phyloP scores from a whole-genome alignment of 2,888 invertebrate species.

The Drosophila suboccidentalis region DNA sequence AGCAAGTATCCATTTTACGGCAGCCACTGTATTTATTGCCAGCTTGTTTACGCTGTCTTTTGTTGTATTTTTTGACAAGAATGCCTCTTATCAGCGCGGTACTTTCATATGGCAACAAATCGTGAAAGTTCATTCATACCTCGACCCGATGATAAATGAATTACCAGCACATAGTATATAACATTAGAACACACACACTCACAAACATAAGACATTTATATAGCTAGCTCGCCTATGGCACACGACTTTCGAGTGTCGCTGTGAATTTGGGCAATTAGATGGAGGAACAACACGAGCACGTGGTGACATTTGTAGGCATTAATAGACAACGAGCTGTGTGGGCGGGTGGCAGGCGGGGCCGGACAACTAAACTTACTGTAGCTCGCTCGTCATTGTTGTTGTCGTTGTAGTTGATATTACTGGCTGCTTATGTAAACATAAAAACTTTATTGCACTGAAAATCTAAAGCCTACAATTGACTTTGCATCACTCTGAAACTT shows the following conservation, averaged over 20 bases:
- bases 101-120: slow-evolving; percentile 30
- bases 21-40: slow-evolving; percentile 39
- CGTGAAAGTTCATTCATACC: slow-evolving; percentile 37
- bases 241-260: slow-evolving; percentile 64
- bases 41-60: slow-evolving; percentile 46
- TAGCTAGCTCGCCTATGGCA: slow-evolving; percentile 9
- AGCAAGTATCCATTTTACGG: slow-evolving; percentile 5
- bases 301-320: slow-evolving; percentile 48
- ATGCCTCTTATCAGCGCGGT: slow-evolving; percentile 57
- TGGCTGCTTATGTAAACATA: slow-evolving; percentile 73
- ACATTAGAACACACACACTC: slow-evolving; percentile 13
- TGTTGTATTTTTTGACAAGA: slow-evolving; percentile 37
- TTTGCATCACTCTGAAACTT: slow-evolving; percentile 35
- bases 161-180: slow-evolving; percentile 38
- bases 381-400: slow-evolving; percentile 61
- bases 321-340: slow-evolving; percentile 7
- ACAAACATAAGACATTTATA: slow-evolving; percentile 10
- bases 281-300: slow-evolving; percentile 48
- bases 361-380: slow-evolving; percentile 59
- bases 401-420: slow-evolving; percentile 41
- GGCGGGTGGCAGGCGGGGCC: slow-evolving; percentile 2
- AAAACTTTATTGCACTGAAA: slow-evolving; percentile 57
- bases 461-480: slow-evolving; percentile 40
- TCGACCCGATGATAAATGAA: slow-evolving; percentile 27
- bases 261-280: slow-evolving; percentile 64